Evolutionary conservation across 2,888 invertebrate genomes (phyloP).

Genomic region (Liopterus haemorrhoidalis): DNA sequence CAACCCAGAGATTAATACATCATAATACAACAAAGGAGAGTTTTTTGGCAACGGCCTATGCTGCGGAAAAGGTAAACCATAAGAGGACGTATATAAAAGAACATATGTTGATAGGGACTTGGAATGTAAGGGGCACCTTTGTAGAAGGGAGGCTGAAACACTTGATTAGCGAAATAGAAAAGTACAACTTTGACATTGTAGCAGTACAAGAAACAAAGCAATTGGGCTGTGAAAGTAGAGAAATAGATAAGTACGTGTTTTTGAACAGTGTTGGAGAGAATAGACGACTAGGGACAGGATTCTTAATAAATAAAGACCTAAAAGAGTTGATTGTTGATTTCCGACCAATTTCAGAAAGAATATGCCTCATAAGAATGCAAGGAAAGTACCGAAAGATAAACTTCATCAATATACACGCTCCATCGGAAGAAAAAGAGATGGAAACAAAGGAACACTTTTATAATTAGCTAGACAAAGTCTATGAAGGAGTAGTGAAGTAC

Average conservation of each 20-base stretch:
- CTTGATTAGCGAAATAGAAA: background rate
- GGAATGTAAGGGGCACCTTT: conserved; percentile 8
- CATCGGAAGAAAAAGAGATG: conserved; percentile 28
- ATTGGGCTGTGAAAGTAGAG: background rate
- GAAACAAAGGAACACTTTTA: conserved; percentile 28
- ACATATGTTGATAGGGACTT: background rate
- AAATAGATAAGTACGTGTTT: conserved; percentile 1
- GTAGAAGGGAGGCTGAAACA: background rate
- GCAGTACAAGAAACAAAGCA: conserved; percentile 10
- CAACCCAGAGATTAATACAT: too few species aligned
- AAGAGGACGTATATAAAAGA: too few species aligned
- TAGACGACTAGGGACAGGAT: conserved; percentile 6
- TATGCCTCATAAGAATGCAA: conserved; percentile 28
- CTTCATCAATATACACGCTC: conserved; percentile 28
- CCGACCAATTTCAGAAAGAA: conserved; percentile 26
- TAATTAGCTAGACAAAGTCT: conserved; percentile 22
- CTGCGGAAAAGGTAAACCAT: too few species aligned
- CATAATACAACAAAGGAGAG: too few species aligned
- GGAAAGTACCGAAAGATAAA: conserved; percentile 24
- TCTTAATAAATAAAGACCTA: conserved; percentile 9
- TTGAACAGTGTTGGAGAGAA: conserved; percentile 1
- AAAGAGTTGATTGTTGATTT: conserved; percentile 17
- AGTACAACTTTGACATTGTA: background rate
- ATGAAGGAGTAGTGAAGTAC: conserved; percentile 18
- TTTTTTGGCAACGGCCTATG: too few species aligned